phyloP scores from a whole-genome alignment of 2,888 invertebrate species.

The Campoletis raptor region DNA sequence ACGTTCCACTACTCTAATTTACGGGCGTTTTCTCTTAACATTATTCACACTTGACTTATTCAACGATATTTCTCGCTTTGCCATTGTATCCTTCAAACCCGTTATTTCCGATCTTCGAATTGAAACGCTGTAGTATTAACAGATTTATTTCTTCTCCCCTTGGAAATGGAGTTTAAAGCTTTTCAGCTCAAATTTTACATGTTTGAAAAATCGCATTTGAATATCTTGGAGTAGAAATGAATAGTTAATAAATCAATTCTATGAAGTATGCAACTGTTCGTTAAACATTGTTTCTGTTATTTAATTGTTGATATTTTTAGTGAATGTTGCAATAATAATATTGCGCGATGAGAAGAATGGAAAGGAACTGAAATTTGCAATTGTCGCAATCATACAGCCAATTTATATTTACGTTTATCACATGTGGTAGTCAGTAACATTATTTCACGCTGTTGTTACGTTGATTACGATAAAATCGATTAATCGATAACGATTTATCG shows the following conservation, averaged over 20 bases:
- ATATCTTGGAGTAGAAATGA: background rate
- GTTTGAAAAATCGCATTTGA: background rate
- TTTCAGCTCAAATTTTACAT: background rate
- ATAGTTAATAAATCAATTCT: background rate
- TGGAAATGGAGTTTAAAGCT: background rate
- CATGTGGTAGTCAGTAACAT: slow-evolving; percentile 19
- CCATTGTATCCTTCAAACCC: slow-evolving; percentile 4
- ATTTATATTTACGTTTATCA: background rate
- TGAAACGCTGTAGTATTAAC: background rate
- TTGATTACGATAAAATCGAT: slow-evolving; percentile 46
- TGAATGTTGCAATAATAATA: background rate
- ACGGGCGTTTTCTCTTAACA: slow-evolving; percentile 17
- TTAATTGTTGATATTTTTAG: background rate
- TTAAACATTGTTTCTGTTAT: background rate
- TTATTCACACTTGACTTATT: slow-evolving; percentile 46
- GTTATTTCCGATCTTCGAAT: slow-evolving; percentile 28
- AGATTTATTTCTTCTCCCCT: slow-evolving; percentile 5
- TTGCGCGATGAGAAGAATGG: background rate
- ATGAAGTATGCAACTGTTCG: background rate
- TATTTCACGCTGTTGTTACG: slow-evolving; percentile 38
- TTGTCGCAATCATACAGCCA: background rate
- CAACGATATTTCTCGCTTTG: slow-evolving; percentile 13
- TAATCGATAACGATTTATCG: slow-evolving; percentile 52
- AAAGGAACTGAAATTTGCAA: slow-evolving; percentile 7
- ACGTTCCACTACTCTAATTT: slow-evolving; percentile 24